A percentile compares a stretch with the other conserved stretches of the same genome.
These are phyloP conservation scores for Stichodactyla mertensii DNA, from an alignment of 64 coral and sea anemone species.

Conservation along the genomic window DNA sequence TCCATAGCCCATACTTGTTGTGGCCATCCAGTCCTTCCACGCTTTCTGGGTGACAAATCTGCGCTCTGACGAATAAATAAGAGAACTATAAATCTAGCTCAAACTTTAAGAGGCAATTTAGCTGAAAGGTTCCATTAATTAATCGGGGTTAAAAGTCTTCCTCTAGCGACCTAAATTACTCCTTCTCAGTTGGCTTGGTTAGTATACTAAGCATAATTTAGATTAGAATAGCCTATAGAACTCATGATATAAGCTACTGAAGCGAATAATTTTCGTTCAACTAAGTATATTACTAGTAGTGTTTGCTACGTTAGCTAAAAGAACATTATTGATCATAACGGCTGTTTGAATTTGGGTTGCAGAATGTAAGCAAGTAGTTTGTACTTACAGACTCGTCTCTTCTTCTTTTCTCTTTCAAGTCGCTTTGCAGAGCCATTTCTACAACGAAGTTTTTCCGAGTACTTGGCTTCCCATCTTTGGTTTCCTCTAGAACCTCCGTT, in stretches of 20 bases:
- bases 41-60: conserved; percentile 69
- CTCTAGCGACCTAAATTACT: no score
- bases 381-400: conserved; percentile 64
- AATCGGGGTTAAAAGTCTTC: background rate
- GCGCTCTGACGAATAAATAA: conserved; percentile 25
- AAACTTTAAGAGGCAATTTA: background rate
- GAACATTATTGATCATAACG: background rate
- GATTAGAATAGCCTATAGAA: no score
- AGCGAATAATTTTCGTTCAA: no score
- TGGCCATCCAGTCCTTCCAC: conserved; percentile 85
- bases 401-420: conserved; percentile 74
- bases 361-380: background rate
- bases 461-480: conserved; percentile 69
- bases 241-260: no score
- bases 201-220: no score
- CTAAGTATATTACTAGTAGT: no score
- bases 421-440: conserved; percentile 75
- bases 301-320: background rate
- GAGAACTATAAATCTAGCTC: background rate
- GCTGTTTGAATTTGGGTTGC: background rate
- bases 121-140: background rate
- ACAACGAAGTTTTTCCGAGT: conserved; percentile 75
- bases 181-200: no score
- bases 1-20: conserved; percentile 94
- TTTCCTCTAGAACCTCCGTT: conserved; percentile 81